Base-by-base conservation (phyloP, 2,888 invertebrate species). In the Craniophora ligustri region DNA sequence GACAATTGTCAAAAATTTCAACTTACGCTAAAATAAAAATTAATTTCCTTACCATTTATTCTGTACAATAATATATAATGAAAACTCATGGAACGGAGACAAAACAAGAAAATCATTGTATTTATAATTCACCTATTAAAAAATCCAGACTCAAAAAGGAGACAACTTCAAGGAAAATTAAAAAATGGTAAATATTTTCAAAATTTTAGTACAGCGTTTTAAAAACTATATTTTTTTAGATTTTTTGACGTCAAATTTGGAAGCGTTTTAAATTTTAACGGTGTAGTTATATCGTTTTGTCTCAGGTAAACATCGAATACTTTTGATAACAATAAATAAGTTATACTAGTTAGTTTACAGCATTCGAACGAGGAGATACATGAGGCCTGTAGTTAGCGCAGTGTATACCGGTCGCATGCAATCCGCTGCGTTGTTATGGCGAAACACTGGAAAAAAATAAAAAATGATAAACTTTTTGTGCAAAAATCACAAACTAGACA, bases 361-460 rank as follows among this genome's bases (percentile, higher is more conserved):
- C 86, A 85, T 87, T 85, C 92, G 92, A 11, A 92, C 86, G 47
- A 92, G 85, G 2, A 92, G 79, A 59, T 91, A 92, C 83, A 91
- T 91, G 44, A 91, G 67, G 8, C 84, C 68, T 1, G 90, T 71
- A 0, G 88, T 76, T 1, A 89, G 34, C 1, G 84, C 58, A 2
- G 78, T 66, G 11, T 80, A 58, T 0, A 83, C 67, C 0, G 88
- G 80, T 21, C 76, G 72, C 15, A 82, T 73, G 69, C 86, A 78
- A 61, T 81, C 71, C 16, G 82, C 84, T 19, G 67, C 65, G 44
- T 69, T 75, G 48, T 68, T 73, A 15, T 59, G 76, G 32, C 82
- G 76, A 66, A 76, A 81, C 28, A 89, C 92, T 92, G 87, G 11
- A 87, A 88, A 74, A 66, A 36, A 18, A 10, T 23, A 13, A 23